Conservation (phyloP, 53 echinoderm and acorn worm species). For the Paracentrotus lividus region DNA sequence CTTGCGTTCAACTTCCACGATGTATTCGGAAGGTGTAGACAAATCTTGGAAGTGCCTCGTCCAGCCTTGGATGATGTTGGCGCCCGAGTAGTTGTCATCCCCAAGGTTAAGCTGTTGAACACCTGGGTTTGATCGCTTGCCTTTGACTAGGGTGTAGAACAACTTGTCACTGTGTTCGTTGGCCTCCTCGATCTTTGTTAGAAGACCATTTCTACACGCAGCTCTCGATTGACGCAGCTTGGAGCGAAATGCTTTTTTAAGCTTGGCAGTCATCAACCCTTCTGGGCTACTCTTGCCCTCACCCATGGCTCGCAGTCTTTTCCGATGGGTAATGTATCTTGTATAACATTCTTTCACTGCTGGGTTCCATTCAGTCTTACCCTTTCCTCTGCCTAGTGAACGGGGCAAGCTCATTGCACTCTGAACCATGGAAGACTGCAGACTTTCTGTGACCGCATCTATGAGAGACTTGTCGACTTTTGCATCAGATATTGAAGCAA, state of each 20-base stretch:
- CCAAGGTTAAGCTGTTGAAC: background rate
- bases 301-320: background rate
- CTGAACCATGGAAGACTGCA: background rate
- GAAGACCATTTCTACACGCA: slow-evolving; percentile 7
- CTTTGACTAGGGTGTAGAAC: background rate
- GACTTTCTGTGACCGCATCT: background rate
- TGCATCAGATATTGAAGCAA: background rate
- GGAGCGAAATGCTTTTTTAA: background rate
- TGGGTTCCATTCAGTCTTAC: background rate
- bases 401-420: background rate
- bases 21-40: background rate
- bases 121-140: background rate
- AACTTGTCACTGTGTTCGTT: background rate
- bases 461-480: background rate
- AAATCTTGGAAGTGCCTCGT: background rate
- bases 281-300: background rate
- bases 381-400: background rate
- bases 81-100: background rate
- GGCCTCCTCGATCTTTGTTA: background rate
- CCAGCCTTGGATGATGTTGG: background rate
- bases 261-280: background rate
- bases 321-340: background rate
- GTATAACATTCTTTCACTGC: background rate
- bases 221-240: slow-evolving; percentile 1
- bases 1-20: background rate